phyloP scores from a whole-genome alignment of 2,888 invertebrate species.

The Andrena chrysosceles region DNA sequence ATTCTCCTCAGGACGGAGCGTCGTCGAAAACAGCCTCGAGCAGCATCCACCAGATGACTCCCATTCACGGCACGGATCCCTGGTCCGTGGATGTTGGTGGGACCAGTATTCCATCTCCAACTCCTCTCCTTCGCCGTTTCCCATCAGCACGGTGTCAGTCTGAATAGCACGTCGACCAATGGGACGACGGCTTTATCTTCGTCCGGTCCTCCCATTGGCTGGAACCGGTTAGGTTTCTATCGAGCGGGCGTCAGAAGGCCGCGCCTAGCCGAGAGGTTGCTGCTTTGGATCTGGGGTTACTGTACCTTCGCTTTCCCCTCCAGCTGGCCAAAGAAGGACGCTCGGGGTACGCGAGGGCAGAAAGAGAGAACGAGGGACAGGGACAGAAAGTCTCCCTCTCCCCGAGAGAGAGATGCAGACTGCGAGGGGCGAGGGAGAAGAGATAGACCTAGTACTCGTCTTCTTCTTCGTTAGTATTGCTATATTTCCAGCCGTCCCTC shows the following conservation, averaged over 20 bases:
- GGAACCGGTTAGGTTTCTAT: slow-evolving; percentile 78
- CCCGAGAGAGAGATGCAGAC: background rate
- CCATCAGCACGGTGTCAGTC: slow-evolving; percentile 70
- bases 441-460: slow-evolving; percentile 69
- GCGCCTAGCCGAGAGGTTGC: slow-evolving; percentile 79
- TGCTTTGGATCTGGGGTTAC: slow-evolving; percentile 67
- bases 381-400: too few relatives aligned
- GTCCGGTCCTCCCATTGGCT: slow-evolving; percentile 79
- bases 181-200: slow-evolving; percentile 77
- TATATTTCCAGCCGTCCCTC: slow-evolving; percentile 48
- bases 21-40: slow-evolving; percentile 40
- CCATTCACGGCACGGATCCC: slow-evolving; percentile 69
- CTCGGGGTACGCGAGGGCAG: background rate
- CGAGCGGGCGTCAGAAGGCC: slow-evolving; percentile 82
- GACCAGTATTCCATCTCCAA: slow-evolving; percentile 71
- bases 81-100: slow-evolving; percentile 71
- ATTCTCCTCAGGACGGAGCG: background rate
- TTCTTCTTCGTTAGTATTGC: slow-evolving; percentile 70
- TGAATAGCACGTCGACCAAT: slow-evolving; percentile 80
- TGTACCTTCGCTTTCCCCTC: slow-evolving; percentile 67
- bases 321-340: slow-evolving; percentile 38
- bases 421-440: slow-evolving; percentile 26
- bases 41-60: slow-evolving; percentile 79
- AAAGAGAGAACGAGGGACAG: slow-evolving; percentile 23
- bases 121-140: slow-evolving; percentile 48